These are phyloP conservation scores for Eunapius fragilis DNA, from an alignment of 37 sponge, comb jelly and placozoan species.

Conservation along the genomic window DNA sequence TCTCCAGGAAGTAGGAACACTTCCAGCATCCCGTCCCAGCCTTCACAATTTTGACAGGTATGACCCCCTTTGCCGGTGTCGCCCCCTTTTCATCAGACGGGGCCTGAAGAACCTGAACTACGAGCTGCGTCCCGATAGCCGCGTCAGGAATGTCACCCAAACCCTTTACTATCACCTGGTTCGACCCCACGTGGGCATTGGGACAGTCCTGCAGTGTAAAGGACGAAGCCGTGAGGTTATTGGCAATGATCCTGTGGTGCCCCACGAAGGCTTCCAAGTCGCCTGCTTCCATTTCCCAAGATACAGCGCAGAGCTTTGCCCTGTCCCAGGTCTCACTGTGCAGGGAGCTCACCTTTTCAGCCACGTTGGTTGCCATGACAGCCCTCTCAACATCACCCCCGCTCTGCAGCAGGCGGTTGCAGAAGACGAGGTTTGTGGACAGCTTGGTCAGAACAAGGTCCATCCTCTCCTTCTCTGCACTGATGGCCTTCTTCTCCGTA, in stretches of 20 bases:
- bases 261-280: not conserved
- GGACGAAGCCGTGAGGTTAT: not conserved
- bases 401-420: conserved; percentile 11
- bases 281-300: not conserved
- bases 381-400: conserved; percentile 2
- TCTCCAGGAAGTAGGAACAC: not conserved
- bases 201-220: not conserved
- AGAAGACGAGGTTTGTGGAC: not conserved
- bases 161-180: not conserved
- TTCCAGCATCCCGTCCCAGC: not conserved
- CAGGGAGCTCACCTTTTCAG: not conserved
- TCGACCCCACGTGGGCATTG: not conserved
- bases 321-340: not conserved
- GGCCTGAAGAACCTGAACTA: not conserved
- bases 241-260: not conserved
- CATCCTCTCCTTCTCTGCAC: not conserved
- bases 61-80: not conserved
- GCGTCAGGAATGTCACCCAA: not conserved
- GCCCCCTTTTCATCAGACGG: not conserved
- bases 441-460: not conserved
- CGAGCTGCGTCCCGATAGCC: not conserved
- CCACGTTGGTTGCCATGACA: not conserved
- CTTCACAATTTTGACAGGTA: not conserved
- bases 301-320: not conserved
- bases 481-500: not conserved